Evolutionary conservation across 2,113 vertebrate species (phyloP).

Genomic region (Lepisosteus oculatus): DNA sequence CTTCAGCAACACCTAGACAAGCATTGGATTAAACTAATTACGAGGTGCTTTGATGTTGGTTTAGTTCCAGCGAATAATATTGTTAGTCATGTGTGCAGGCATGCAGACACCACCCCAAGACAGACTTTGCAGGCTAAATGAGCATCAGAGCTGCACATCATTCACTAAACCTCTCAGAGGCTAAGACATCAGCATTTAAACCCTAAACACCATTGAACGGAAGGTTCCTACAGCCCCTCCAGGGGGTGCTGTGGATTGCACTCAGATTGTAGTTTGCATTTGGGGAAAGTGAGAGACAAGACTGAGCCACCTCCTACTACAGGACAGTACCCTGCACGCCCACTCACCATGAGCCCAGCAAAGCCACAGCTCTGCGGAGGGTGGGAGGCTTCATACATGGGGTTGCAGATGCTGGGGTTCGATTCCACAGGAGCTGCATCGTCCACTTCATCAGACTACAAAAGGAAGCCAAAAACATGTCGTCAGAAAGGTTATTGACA

Average conservation of each 20-base stretch:
- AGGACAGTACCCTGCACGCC: background rate
- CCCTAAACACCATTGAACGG: no score
- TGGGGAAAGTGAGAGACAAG: background rate
- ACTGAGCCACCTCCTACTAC: no score
- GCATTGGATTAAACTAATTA: no score
- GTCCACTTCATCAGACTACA: constrained; percentile 46
- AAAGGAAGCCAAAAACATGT: background rate
- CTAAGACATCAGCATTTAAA: background rate
- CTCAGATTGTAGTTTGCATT: background rate
- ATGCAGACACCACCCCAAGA: no score
- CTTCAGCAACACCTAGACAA: no score
- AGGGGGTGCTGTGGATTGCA: background rate
- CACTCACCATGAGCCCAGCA: constrained; percentile 23
- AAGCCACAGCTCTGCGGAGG: background rate
- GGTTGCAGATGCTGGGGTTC: constrained; percentile 55
- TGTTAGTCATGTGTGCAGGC: no score
- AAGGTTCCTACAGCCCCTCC: background rate
- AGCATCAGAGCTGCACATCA: no score
- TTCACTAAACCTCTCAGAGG: no score
- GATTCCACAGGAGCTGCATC: constrained; percentile 23
- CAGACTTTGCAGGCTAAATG: no score
- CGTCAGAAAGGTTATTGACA: background rate
- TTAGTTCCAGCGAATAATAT: no score
- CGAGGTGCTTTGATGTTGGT: no score
- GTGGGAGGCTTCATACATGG: constrained; percentile 49